These are phyloP conservation scores for Conus ventricosus DNA, from an alignment of 1,140 invertebrate species.

Conservation along the genomic window DNA sequence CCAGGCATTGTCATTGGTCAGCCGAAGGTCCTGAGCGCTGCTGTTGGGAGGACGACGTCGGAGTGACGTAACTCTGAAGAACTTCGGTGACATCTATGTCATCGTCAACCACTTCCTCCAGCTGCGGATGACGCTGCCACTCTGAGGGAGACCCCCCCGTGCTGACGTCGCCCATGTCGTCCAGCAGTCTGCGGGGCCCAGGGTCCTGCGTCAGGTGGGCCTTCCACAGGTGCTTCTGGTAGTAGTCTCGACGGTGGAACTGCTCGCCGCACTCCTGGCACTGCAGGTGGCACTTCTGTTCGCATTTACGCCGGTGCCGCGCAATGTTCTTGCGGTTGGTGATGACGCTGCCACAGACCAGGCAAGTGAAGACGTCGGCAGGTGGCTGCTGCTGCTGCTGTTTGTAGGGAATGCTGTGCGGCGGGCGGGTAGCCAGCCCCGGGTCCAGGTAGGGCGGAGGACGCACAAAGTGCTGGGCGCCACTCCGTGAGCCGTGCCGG, in stretches of 20 bases:
- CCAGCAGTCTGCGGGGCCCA: not conserved
- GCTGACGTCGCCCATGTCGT: not conserved
- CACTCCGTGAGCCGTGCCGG: not conserved
- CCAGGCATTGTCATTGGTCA: not conserved
- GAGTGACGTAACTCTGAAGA: not conserved
- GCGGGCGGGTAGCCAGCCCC: not conserved
- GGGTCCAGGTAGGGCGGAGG: not conserved
- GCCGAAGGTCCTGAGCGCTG: not conserved
- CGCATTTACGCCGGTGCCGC: conserved; percentile 31
- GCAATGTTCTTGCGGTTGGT: conserved; percentile 21
- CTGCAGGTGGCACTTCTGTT: conserved; percentile 32
- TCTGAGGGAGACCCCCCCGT: not conserved
- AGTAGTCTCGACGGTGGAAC: conserved; percentile 31
- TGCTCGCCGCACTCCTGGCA: conserved; percentile 21
- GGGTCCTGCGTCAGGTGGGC: conserved; percentile 23
- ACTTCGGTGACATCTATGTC: not conserved
- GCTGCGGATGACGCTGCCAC: not conserved
- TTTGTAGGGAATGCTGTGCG: not conserved
- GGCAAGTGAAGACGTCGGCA: conserved; percentile 6
- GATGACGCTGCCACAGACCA: conserved; percentile 8
- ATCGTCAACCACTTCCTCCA: conserved; percentile 8
- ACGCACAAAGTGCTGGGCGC: not conserved
- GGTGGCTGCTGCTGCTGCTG: not conserved
- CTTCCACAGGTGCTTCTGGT: conserved; percentile 24
- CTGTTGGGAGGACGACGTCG: not conserved